Conservation (phyloP, 2,113 vertebrate genomes). For the Ophiodon elongatus region DNA sequence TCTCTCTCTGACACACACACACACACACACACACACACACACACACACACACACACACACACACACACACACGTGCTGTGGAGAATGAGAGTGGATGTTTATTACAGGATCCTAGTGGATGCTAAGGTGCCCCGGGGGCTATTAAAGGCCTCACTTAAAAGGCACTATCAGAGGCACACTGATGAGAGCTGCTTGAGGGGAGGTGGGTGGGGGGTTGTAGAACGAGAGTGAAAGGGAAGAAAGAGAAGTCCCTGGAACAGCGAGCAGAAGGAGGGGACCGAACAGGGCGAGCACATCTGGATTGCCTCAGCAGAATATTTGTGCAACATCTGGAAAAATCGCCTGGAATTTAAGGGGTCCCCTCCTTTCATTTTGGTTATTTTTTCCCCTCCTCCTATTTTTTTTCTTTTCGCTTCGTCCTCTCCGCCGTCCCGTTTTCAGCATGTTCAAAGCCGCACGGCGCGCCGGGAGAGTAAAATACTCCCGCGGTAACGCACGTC, state of each 20-base stretch:
- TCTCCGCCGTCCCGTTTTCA: slow-evolving; percentile 56
- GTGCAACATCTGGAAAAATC: slow-evolving; percentile 86
- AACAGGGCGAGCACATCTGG: slow-evolving; percentile 83
- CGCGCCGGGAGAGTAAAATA: slow-evolving; percentile 72
- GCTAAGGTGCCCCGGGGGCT: slow-evolving; percentile 72
- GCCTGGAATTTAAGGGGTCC: slow-evolving; percentile 83
- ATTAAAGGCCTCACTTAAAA: slow-evolving; percentile 77
- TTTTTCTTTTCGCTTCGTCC: slow-evolving; percentile 25
- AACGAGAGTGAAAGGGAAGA: slow-evolving; percentile 30
- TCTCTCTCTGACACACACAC: slow-evolving; percentile 11
- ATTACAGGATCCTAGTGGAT: slow-evolving; percentile 79
- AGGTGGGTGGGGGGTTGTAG: slow-evolving; percentile 20
- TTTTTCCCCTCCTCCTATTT: slow-evolving; percentile 19
- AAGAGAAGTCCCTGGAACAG: slow-evolving; percentile 57
- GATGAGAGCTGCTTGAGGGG: slow-evolving; percentile 48
- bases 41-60: background rate
- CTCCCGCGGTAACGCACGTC: slow-evolving; percentile 66
- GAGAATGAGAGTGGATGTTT: slow-evolving; percentile 77
- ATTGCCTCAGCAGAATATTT: slow-evolving; percentile 84
- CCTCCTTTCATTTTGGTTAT: slow-evolving; percentile 74
- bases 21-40: background rate
- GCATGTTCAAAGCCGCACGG: slow-evolving; percentile 79
- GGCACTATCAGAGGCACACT: slow-evolving; percentile 64
- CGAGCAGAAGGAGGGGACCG: slow-evolving; percentile 63
- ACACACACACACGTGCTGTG: background rate